Conservation (phyloP, 2,113 vertebrate genomes). For the Otolemur garnettii region DNA sequence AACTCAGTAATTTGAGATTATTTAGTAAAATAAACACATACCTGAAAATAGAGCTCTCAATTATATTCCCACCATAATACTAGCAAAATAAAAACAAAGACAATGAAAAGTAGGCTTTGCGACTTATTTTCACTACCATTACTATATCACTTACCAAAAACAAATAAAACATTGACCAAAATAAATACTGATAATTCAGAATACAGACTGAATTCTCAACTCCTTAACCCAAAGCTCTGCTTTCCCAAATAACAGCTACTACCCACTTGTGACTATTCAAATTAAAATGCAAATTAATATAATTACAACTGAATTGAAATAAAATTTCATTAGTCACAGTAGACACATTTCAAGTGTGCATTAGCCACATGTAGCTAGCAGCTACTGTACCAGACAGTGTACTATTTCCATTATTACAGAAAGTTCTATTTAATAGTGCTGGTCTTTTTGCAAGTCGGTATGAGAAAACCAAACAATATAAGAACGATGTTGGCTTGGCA, state of each 20-base stretch:
- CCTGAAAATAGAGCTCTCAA: conserved; percentile 51
- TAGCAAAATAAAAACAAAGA: conserved; percentile 30
- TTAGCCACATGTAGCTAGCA: background rate
- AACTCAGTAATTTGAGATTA: conserved; percentile 54
- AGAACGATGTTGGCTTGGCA: too few relatives aligned
- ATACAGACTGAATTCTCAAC: conserved; percentile 21
- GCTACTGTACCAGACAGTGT: background rate
- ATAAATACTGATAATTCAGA: conserved; percentile 1
- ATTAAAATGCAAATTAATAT: too few relatives aligned
- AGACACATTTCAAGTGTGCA: conserved; percentile 6
- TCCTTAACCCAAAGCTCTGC: background rate
- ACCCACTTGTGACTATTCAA: too few relatives aligned
- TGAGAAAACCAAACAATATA: background rate
- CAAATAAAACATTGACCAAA: background rate
- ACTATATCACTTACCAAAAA: background rate
- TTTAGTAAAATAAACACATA: conserved; percentile 29
- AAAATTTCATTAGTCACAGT: background rate
- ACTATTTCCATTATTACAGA: background rate
- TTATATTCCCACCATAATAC: background rate
- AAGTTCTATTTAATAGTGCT: background rate
- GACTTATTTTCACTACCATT: conserved; percentile 1
- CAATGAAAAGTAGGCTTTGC: conserved; percentile 4
- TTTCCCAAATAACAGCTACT: background rate
- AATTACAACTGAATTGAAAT: background rate
- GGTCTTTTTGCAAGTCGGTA: background rate